These are phyloP conservation scores for Microcebus griseorufus DNA, from an alignment of 2,113 vertebrate genomes.

Conservation along the genomic window DNA sequence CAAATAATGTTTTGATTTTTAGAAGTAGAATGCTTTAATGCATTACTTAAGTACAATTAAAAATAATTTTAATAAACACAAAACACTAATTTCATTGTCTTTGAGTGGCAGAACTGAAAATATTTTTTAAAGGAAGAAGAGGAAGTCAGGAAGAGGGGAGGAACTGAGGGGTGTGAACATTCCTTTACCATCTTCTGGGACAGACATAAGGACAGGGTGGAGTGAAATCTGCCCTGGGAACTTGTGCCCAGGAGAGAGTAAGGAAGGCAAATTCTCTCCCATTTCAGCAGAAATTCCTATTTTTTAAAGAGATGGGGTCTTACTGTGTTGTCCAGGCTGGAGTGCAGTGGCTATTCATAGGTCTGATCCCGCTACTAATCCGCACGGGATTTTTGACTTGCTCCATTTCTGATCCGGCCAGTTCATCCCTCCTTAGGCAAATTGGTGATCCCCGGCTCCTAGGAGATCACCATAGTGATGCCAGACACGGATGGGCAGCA, in stretches of 20 bases:
- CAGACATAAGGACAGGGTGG: neutral
- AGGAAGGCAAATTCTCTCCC: neutral
- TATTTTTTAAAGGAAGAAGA: neutral
- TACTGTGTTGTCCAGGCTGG: neutral
- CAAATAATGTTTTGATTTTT: neutral
- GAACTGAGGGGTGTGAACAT: neutral
- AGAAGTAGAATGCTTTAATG: neutral
- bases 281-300: neutral
- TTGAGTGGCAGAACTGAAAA: neutral
- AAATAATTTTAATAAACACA: neutral
- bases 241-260: neutral
- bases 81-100: neutral
- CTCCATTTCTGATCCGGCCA: neutral
- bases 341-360: neutral
- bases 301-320: neutral
- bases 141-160: neutral
- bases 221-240: neutral
- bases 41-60: neutral
- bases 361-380: neutral
- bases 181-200: neutral
- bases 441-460: neutral
- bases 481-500: neutral
- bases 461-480: neutral
- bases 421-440: neutral
- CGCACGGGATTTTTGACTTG: neutral